These are phyloP conservation scores for Anthopleura xanthogrammica DNA, from an alignment of 92 coral and sea anemone species.

Conservation along the genomic window DNA sequence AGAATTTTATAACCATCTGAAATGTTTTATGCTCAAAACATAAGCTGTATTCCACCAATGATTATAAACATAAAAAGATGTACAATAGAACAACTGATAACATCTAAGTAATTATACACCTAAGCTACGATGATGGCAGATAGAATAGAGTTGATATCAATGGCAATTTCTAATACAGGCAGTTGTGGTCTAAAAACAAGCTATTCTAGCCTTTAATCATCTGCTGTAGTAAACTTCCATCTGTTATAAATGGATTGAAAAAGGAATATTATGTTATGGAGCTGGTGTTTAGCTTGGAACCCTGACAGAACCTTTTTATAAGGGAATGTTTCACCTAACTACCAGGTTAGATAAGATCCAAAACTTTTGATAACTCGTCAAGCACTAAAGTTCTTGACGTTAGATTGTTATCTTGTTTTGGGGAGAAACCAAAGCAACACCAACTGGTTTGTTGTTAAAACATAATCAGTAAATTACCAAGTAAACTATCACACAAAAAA, in stretches of 20 bases:
- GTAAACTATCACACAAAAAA: slow-evolving; percentile 12
- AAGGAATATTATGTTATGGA: background rate
- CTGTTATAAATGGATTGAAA: background rate
- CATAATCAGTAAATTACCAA: slow-evolving; percentile 20
- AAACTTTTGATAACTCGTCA: slow-evolving; percentile 25
- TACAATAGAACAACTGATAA: slow-evolving; percentile 7
- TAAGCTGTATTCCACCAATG: background rate
- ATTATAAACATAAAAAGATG: background rate
- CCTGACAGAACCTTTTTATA: slow-evolving; percentile 9
- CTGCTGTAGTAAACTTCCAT: background rate
- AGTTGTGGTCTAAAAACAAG: background rate
- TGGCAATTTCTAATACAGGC: slow-evolving; percentile 5
- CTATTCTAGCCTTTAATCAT: slow-evolving; percentile 11
- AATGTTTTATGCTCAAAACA: slow-evolving; percentile 1
- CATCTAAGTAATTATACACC: slow-evolving; percentile 19
- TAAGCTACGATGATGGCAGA: slow-evolving; percentile 44
- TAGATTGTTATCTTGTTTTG: slow-evolving; percentile 21
- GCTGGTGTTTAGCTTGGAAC: slow-evolving; percentile 9
- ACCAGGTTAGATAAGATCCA: slow-evolving; percentile 12
- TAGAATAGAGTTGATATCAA: background rate
- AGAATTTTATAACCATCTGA: background rate
- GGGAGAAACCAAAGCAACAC: background rate
- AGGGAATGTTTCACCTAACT: slow-evolving; percentile 5
- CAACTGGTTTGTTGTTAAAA: background rate
- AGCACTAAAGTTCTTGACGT: slow-evolving; percentile 17